Conservation (phyloP, 1,140 invertebrate genomes). For the Zaprionus capensis region DNA sequence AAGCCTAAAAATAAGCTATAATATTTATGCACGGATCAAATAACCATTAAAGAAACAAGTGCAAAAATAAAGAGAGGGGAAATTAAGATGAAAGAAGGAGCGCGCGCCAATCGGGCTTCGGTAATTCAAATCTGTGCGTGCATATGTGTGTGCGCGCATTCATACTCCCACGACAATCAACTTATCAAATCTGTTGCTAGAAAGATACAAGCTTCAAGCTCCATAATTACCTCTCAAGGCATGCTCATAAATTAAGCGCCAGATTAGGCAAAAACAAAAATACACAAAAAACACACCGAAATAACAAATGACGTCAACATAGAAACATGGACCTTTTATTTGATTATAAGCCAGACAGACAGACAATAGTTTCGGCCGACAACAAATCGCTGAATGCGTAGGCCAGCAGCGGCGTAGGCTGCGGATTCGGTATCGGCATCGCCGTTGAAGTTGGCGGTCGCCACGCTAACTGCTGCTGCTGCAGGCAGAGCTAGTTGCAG, state of each 20-base stretch:
- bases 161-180: slow-evolving; percentile 42
- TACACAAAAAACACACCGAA: slow-evolving; percentile 32
- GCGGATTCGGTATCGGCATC: neutral
- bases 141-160: neutral
- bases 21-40: neutral
- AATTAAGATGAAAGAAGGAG: neutral
- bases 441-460: neutral
- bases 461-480: neutral
- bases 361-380: slow-evolving; percentile 34
- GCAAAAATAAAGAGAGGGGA: neutral
- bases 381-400: slow-evolving; percentile 27
- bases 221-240: slow-evolving; percentile 51
- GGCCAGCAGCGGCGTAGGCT: slow-evolving; percentile 12
- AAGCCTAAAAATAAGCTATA: slow-evolving; percentile 7
- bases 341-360: slow-evolving; percentile 34
- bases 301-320: slow-evolving; percentile 68
- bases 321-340: slow-evolving; percentile 57
- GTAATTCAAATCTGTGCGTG: neutral
- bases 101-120: neutral
- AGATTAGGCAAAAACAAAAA: slow-evolving; percentile 52
- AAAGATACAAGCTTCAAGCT: slow-evolving; percentile 28
- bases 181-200: slow-evolving; percentile 34
- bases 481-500: slow-evolving; percentile 5
- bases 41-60: neutral
- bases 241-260: slow-evolving; percentile 50